Evolutionary conservation across 1,140 invertebrate species (phyloP).

Genomic region (Sycobia sp.): DNA sequence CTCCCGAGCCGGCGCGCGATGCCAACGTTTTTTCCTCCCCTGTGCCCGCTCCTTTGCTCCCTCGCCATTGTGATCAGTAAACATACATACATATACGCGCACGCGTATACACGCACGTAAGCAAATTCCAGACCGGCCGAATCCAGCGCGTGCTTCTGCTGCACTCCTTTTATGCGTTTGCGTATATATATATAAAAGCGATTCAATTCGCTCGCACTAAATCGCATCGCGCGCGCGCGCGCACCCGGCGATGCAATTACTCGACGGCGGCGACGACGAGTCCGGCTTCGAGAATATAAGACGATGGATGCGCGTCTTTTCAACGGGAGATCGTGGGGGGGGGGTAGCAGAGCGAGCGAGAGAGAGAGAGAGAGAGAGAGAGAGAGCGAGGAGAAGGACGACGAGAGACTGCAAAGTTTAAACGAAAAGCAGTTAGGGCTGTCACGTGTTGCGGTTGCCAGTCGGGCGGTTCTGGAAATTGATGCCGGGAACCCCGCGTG

Average conservation of each 20-base stretch:
- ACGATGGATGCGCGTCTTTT: constrained; percentile 35
- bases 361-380: too few relatives aligned
- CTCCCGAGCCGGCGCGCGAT: too few relatives aligned
- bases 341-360: too few relatives aligned
- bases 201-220: constrained; percentile 32
- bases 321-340: constrained; percentile 19
- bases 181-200: too few relatives aligned
- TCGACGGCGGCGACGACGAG: constrained; percentile 32
- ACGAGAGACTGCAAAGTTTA: constrained; percentile 29
- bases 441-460: constrained; percentile 42
- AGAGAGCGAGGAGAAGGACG: constrained; percentile 17
- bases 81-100: too few relatives aligned
- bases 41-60: too few relatives aligned
- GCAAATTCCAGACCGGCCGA: not conserved
- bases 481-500: constrained; percentile 25
- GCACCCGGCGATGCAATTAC: constrained; percentile 8
- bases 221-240: constrained; percentile 20
- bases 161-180: constrained; percentile 38
- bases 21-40: too few relatives aligned
- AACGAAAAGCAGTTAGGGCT: constrained; percentile 38
- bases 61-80: constrained; percentile 9
- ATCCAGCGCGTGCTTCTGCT: not conserved
- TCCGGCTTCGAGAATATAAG: constrained; percentile 35
- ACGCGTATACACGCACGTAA: not conserved
- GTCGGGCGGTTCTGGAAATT: constrained; percentile 46